Evolutionary conservation across 2,888 invertebrate genomes (phyloP).

Genomic region (Schizotus pectinicornis): DNA sequence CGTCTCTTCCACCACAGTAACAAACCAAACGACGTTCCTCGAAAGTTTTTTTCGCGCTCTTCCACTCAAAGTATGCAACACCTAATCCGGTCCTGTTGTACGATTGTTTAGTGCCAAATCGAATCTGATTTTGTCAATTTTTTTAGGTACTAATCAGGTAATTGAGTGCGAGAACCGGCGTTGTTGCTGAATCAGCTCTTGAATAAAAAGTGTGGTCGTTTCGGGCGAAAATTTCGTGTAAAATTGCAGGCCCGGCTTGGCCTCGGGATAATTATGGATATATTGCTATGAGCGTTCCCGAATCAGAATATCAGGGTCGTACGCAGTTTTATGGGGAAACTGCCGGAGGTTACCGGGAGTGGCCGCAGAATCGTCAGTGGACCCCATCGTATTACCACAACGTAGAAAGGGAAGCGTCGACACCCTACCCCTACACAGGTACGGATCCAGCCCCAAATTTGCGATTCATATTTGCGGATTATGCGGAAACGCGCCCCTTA

Average conservation of each 20-base stretch:
- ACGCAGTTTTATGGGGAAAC: conserved; percentile 23
- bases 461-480: not conserved
- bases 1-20: conserved; percentile 57
- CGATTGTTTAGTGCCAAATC: no score
- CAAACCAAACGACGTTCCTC: no score
- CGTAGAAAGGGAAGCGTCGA: not conserved
- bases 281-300: conserved; percentile 60
- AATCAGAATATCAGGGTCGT: conserved; percentile 35
- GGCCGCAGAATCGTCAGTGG: conserved; percentile 23
- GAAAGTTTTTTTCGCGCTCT: no score
- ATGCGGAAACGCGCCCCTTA: conserved; percentile 2
- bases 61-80: no score
- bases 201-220: no score
- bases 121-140: no score
- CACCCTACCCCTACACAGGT: conserved; percentile 14
- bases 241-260: conserved; percentile 56
- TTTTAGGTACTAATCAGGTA: no score
- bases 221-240: conserved; percentile 30
- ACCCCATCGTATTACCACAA: conserved; percentile 25
- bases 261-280: conserved; percentile 65
- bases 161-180: no score
- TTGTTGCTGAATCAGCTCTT: no score
- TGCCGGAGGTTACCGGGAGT: conserved; percentile 16
- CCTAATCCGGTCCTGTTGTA: no score
- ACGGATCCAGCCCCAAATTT: not conserved